These are phyloP conservation scores for Corvus moneduloides DNA, from an alignment of 2,113 vertebrate species.

Conservation along the genomic window DNA sequence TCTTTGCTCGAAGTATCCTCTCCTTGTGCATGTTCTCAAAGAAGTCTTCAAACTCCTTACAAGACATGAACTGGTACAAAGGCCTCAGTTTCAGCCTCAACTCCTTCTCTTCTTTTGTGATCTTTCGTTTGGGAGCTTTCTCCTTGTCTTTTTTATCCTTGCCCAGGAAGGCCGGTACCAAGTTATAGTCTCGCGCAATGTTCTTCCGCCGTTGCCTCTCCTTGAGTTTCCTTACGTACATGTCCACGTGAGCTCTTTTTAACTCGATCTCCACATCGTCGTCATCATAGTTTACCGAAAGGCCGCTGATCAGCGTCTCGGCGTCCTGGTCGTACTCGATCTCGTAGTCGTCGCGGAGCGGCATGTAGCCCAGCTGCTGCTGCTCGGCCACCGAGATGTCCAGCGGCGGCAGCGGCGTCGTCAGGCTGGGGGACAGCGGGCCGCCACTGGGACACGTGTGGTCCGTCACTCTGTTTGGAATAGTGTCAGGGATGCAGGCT, in stretches of 20 bases:
- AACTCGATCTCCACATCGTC: constrained; percentile 96
- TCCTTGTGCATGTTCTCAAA: constrained; percentile 98
- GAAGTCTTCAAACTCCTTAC: constrained; percentile 92
- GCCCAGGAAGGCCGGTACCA: constrained; percentile 91
- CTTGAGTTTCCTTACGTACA: constrained; percentile 93
- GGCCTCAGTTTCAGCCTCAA: constrained; percentile 85
- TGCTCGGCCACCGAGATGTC: constrained; percentile 90
- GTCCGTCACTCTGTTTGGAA: constrained; percentile 95
- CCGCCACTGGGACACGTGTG: constrained; percentile 94
- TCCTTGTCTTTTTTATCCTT: constrained; percentile 91
- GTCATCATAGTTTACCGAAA: constrained; percentile 96
- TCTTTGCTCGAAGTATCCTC: constrained; percentile 87
- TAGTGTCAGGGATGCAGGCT: constrained; percentile 95
- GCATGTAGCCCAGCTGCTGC: constrained; percentile 99
- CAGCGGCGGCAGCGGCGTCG: constrained; percentile 88
- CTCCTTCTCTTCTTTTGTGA: constrained; percentile 95
- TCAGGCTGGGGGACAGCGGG: constrained; percentile 91
- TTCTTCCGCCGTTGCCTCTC: constrained; percentile 94
- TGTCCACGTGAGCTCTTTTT: constrained; percentile 95
- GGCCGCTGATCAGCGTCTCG: constrained; percentile 93
- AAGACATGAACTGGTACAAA: constrained; percentile 96
- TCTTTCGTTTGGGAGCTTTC: constrained; percentile 84
- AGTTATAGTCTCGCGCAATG: constrained; percentile 91
- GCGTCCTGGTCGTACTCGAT: constrained; percentile 96
- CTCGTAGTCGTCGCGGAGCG: constrained; percentile 95